Base-by-base conservation (phyloP, 2,888 invertebrate genomes). In the Lithophane semibrunnea region DNA sequence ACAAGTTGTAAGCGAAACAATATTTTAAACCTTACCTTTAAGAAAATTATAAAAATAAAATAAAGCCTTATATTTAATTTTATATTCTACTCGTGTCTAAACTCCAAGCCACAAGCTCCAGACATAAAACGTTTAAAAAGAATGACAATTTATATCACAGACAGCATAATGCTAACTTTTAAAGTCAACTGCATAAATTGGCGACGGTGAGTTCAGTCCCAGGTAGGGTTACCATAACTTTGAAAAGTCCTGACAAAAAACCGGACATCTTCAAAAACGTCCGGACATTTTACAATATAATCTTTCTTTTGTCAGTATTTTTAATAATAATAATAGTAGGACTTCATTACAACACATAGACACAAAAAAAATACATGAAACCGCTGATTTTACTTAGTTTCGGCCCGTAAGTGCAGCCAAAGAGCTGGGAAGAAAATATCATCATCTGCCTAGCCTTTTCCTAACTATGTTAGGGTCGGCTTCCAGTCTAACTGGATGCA, bases 151-250 rank as follows among this genome's bases (percentile, higher is more conserved):
- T 80, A 74, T 74, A 68, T 52, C 47, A 63, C 44, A 67, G 73
- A 73, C 58, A 70, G 24, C 67, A 69, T 80, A 64, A 84, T 49
- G 64, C 24, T 64, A 79, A 84, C 56, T 65, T 81, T 83, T 69
- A 69, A 73, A 73, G 63, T 80, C 82, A 73, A 73, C 69, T 84
- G 73, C 58, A 70, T 84, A 74, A 74, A 84, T 67, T 71, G 73
- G n/a, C 66, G 49, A 52, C 21, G 54, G 21, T 44, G 60, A 79
- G 42, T 60, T 73, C 37, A 49, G 56, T 42, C 24, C 10, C 60
- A 70, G 65, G 73, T 73, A 68, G 68, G n/a, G 68, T 68, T 18
- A 24, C 68, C 42, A 42, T 18, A 58, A 18, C 37, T 42, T 42
- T n/a, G 10, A n/a, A 56, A 56, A 68, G 16, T n/a, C 18, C 16